phyloP scores from a whole-genome alignment of 1,140 invertebrate genomes.

The Hirudo medicinalis region DNA sequence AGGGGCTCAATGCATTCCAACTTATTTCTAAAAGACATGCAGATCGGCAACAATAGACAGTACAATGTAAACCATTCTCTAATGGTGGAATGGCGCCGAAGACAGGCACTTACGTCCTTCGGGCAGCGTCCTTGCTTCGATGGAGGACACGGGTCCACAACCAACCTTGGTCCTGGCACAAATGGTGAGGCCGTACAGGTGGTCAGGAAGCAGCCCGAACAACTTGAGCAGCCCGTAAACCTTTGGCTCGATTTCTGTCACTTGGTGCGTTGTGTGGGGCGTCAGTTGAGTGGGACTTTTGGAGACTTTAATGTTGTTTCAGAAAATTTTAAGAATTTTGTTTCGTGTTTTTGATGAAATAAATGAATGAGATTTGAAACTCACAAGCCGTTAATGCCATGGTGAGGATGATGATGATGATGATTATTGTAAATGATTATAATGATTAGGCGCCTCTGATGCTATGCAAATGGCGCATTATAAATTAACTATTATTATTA shows the following conservation, averaged over 20 bases:
- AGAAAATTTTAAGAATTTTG: background rate
- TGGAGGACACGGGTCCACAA: slow-evolving; percentile 5
- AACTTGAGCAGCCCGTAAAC: background rate
- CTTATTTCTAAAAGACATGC: no score
- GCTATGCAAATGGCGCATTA: no score
- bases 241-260: background rate
- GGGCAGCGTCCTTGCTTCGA: slow-evolving; percentile 17
- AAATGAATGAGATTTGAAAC: background rate
- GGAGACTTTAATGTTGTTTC: no score
- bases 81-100: background rate
- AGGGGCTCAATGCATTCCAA: no score
- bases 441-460: no score
- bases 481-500: no score
- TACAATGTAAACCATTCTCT: background rate
- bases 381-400: background rate
- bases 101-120: slow-evolving; percentile 18
- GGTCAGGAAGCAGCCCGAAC: slow-evolving; percentile 4
- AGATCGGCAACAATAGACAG: background rate
- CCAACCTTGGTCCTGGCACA: slow-evolving; percentile 18
- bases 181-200: slow-evolving; percentile 17
- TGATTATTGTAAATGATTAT: background rate
- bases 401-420: background rate
- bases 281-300: no score
- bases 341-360: background rate
- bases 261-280: background rate